Evolutionary conservation across 1,140 invertebrate species (phyloP).

Genomic region (Conopomorpha cramerella): DNA sequence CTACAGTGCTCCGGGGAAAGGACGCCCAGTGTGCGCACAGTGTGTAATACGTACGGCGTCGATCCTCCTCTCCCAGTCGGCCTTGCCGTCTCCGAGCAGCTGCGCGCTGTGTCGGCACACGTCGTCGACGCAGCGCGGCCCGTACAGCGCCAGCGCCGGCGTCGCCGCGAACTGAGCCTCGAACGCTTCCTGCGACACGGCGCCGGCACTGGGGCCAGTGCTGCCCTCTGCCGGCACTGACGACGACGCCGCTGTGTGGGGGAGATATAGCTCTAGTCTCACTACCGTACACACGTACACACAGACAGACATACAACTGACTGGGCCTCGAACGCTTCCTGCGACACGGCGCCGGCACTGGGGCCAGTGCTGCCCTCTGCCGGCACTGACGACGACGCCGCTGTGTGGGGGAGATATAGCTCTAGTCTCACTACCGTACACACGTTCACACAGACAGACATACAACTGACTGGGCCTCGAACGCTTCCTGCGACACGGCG

Average conservation of each 20-base stretch:
- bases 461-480: slow-evolving; percentile 82
- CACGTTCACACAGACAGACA: too few species aligned
- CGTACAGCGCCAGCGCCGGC: slow-evolving; percentile 81
- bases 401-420: slow-evolving; percentile 14
- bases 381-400: slow-evolving; percentile 9
- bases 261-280: slow-evolving; percentile 14
- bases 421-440: too few species aligned
- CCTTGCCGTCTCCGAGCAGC: slow-evolving; percentile 76
- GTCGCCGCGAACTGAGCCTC: slow-evolving; percentile 84
- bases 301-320: too few species aligned
- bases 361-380: too few species aligned
- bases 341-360: slow-evolving; percentile 88
- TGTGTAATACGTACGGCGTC: slow-evolving; percentile 78
- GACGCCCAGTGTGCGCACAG: too few species aligned
- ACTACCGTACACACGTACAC: too few species aligned
- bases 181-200: slow-evolving; percentile 88
- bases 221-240: slow-evolving; percentile 34
- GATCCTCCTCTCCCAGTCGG: slow-evolving; percentile 92
- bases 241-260: slow-evolving; percentile 16
- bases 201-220: too few species aligned
- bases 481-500: slow-evolving; percentile 86
- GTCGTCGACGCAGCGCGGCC: slow-evolving; percentile 82
- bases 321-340: slow-evolving; percentile 82
- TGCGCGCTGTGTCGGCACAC: slow-evolving; percentile 77
- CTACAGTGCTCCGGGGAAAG: too few species aligned